Evolutionary conservation across 1,140 invertebrate species (phyloP).

Genomic region (Drosophila fuyamai): DNA sequence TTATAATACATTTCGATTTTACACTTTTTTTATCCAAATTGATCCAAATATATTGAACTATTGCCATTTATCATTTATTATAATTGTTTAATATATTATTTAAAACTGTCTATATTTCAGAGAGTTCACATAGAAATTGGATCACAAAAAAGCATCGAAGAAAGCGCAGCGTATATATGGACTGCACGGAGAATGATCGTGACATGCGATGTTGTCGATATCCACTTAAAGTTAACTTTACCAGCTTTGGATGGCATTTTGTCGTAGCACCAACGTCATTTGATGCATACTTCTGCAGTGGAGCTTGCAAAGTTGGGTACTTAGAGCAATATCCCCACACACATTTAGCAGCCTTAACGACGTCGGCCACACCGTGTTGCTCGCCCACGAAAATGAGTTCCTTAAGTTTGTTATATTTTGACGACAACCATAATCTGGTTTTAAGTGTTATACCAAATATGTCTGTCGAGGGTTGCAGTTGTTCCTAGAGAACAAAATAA

Average conservation of each 20-base stretch:
- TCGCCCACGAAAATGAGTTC: constrained; percentile 94
- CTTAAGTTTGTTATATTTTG: constrained; percentile 97
- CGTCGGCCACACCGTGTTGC: constrained; percentile 93
- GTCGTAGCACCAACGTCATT: constrained; percentile 98
- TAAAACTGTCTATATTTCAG: constrained; percentile 86
- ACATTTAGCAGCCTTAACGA: constrained; percentile 93
- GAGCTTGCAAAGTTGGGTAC: constrained; percentile 96
- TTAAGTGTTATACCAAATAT: constrained; percentile 95
- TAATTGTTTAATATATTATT: too few species aligned
- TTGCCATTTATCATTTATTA: too few species aligned
- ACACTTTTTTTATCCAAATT: too few species aligned
- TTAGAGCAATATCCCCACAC: constrained; percentile 97
- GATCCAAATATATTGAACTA: too few species aligned
- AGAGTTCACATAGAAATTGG: constrained; percentile 92
- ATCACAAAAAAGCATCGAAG: constrained; percentile 89
- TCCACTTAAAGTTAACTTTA: constrained; percentile 97
- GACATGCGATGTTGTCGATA: constrained; percentile 95
- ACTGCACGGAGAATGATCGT: constrained; percentile 85
- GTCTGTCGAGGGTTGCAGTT: constrained; percentile 96
- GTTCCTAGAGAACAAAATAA: constrained; percentile 88
- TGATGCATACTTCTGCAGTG: constrained; percentile 98
- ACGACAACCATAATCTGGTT: constrained; percentile 94
- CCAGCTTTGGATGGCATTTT: constrained; percentile 99
- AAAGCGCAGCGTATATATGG: constrained; percentile 87
- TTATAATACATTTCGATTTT: too few species aligned